A percentile compares a stretch with the other conserved stretches of the same genome.
Conservation (phyloP, 2,797 vertebrate species). For the Falco rusticolus region DNA sequence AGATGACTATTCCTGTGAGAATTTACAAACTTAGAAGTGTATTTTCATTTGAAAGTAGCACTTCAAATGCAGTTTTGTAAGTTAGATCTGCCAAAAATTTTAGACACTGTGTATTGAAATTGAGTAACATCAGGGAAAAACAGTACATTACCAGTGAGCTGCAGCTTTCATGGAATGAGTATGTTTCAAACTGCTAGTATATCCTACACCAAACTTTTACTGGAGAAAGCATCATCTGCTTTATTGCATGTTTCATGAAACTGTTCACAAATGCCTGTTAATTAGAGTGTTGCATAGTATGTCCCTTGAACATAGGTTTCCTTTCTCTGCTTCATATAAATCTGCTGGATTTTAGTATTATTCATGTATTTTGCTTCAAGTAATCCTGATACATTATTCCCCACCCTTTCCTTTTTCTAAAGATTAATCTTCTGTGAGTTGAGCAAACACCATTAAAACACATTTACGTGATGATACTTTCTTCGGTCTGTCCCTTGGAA, state of each 20-base stretch:
- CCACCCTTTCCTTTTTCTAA: constrained; percentile 81
- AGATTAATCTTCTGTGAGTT: constrained; percentile 89
- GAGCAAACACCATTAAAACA: constrained; percentile 91
- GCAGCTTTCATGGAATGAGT: background rate
- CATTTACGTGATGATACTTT: background rate
- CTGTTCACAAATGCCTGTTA: constrained; percentile 99
- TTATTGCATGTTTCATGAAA: constrained; percentile 99
- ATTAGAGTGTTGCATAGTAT: constrained; percentile 82
- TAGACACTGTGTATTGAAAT: background rate
- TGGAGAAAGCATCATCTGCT: constrained; percentile 96
- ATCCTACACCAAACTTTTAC: constrained; percentile 94
- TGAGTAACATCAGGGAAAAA: background rate
- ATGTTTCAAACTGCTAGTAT: constrained; percentile 58
- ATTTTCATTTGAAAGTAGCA: background rate
- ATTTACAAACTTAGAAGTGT: background rate
- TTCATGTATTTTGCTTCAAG: constrained; percentile 96
- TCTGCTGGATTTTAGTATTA: constrained; percentile 95
- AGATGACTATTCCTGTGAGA: background rate
- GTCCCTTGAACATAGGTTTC: constrained; percentile 92
- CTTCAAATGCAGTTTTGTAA: background rate
- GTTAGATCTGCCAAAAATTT: background rate
- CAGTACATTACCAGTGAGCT: background rate
- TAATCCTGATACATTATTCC: constrained; percentile 86
- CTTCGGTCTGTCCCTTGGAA: background rate
- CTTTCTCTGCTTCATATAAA: constrained; percentile 95